Evolutionary conservation across 2,113 vertebrate genomes (phyloP).

Genomic region (Apus apus): DNA sequence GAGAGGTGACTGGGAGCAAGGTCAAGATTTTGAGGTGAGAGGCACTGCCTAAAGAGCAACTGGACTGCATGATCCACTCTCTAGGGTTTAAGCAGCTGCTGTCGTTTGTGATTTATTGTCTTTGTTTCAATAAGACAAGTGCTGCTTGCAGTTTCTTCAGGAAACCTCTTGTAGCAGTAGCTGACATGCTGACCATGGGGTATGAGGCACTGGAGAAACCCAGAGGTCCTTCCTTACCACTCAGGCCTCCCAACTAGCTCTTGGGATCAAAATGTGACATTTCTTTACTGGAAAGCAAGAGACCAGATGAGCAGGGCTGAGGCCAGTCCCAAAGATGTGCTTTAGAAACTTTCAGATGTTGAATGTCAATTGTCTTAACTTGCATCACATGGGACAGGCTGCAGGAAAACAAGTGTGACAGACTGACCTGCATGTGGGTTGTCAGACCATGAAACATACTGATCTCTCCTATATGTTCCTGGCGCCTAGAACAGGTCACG

Average conservation of each 20-base stretch:
- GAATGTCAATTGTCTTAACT: background rate
- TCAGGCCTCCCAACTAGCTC: background rate
- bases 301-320: background rate
- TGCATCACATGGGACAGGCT: background rate
- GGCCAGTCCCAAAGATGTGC: background rate
- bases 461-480: background rate
- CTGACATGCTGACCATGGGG: background rate
- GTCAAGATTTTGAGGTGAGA: background rate
- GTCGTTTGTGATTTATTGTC: background rate
- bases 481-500: background rate
- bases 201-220: background rate
- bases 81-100: background rate
- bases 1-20: background rate
- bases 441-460: background rate
- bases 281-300: background rate
- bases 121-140: background rate
- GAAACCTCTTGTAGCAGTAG: background rate
- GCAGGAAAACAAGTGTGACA: background rate
- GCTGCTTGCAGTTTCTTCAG: background rate
- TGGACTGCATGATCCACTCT: background rate
- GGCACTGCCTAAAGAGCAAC: background rate
- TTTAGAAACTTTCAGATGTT: background rate
- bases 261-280: background rate
- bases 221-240: background rate
- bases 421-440: background rate